Conservation (phyloP, 2,888 invertebrate species). For the Salpingus planirostris region DNA sequence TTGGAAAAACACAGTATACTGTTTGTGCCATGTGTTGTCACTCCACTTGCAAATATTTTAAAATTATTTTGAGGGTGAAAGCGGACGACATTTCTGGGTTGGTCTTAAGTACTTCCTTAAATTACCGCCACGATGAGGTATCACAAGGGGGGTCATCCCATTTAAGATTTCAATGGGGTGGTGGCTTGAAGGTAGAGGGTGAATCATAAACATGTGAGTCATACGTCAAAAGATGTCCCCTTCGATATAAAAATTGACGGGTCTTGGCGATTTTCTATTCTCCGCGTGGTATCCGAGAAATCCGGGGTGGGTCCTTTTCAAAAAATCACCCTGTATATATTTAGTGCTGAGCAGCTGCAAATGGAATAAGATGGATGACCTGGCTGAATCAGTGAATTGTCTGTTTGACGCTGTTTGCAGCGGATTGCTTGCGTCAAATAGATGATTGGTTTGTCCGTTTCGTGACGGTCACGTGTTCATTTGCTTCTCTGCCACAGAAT, state of each 20-base stretch:
- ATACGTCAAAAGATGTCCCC: too few species aligned
- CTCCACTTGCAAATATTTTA: neutral
- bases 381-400: neutral
- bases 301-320: too few species aligned
- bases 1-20: neutral
- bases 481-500: too few species aligned
- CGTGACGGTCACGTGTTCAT: neutral
- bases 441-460: neutral
- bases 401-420: neutral
- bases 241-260: too few species aligned
- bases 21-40: constrained; percentile 1
- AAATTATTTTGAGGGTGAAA: neutral
- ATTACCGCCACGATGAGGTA: constrained; percentile 1
- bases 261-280: too few species aligned
- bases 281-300: too few species aligned
- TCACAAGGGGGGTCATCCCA: too few species aligned
- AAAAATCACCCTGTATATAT: neutral
- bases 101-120: neutral
- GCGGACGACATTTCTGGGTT: neutral
- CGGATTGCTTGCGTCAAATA: too few species aligned
- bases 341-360: constrained; percentile 1
- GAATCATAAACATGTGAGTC: too few species aligned
- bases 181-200: too few species aligned
- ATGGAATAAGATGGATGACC: neutral
- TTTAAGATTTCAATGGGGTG: too few species aligned